Evolutionary conservation across 2,113 vertebrate species (phyloP), one percentile per base, ranked within the genome.

Genomic region (Mormyrus iriodes): DNA sequence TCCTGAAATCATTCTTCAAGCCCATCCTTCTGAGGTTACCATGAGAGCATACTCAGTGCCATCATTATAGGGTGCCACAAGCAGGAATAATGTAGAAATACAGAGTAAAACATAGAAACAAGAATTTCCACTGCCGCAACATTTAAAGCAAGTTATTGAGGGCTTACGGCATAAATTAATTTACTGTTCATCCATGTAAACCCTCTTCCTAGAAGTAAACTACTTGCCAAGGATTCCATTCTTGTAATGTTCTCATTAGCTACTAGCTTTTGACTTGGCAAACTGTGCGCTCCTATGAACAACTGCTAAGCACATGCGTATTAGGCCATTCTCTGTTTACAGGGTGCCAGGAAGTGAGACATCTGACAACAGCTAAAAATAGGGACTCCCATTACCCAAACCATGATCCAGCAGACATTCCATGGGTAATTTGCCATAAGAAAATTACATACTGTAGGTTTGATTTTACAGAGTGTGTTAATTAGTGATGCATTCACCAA

Each of bases 371-470:
- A 46, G 73, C 51, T 83, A 24, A 83, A 35, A n/a, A 55, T 42
- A 48, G 69, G 35, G 69, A 83, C 15, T 10, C 13, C 44, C 49
- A 39, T 53, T 88, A 53, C 27, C 27, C n/a, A 88, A 88, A 82
- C 13, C 48, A 52, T 51, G 49, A 86, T 27, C 24, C 69, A 53
- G 48, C 12, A 83, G 49, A 82, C 69, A 4, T 55, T 35, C 31
- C 21, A 1, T 76, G 73, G 88, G 69, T 55, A 53, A 88, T 88
- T 88, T 79, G 49, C 42, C 61, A 88, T 19, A 88, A 0, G 48
- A 73, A 88, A 73, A n/a, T 12, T n/a, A 51, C 6, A 4, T 51
- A 35, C 3, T 27, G 19, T 52, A 52, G 82, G 24, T 48, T 52
- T 48, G 21, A 46, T 86, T 86, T 10, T 86, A 27, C n/a, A 17